A percentile compares a stretch with the other conserved stretches of the same genome.
These are phyloP conservation scores for Amorpha juglandis DNA, from an alignment of 2,888 invertebrate genomes.

Conservation along the genomic window DNA sequence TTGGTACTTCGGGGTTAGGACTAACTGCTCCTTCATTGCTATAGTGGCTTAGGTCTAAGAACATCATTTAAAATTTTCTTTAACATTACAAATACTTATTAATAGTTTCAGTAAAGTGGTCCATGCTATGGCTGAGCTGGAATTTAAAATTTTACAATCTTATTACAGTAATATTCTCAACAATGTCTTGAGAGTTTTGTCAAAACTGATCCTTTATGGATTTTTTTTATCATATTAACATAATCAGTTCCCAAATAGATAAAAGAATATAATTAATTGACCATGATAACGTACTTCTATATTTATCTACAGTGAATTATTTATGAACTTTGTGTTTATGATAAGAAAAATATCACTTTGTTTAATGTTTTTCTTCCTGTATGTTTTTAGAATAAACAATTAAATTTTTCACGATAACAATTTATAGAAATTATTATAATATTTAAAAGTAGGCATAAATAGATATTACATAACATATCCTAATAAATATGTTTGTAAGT, in stretches of 20 bases:
- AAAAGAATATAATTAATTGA: slow-evolving; percentile 1
- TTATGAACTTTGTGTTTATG: not conserved
- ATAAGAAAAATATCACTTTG: not conserved
- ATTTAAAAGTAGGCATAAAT: not conserved
- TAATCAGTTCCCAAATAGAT: not conserved
- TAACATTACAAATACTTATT: too few relatives aligned
- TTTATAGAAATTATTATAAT: not conserved
- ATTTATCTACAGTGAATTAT: not conserved
- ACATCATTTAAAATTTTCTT: too few relatives aligned
- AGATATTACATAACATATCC: too few relatives aligned
- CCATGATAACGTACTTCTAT: not conserved
- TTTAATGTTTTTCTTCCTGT: not conserved
- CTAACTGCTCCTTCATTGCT: too few relatives aligned
- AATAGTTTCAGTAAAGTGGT: too few relatives aligned
- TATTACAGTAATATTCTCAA: too few relatives aligned
- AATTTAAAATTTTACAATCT: too few relatives aligned
- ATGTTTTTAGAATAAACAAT: not conserved
- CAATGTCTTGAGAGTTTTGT: not conserved
- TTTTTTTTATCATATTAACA: not conserved
- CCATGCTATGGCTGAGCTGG: too few relatives aligned
- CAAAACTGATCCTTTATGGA: not conserved
- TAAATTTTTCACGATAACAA: too few relatives aligned
- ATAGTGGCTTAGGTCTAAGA: too few relatives aligned
- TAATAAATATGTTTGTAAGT: too few relatives aligned
- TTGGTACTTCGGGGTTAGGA: too few relatives aligned